Evolutionary conservation across 2,797 vertebrate genomes (phyloP).

Genomic region (Lophotriccus pileatus): DNA sequence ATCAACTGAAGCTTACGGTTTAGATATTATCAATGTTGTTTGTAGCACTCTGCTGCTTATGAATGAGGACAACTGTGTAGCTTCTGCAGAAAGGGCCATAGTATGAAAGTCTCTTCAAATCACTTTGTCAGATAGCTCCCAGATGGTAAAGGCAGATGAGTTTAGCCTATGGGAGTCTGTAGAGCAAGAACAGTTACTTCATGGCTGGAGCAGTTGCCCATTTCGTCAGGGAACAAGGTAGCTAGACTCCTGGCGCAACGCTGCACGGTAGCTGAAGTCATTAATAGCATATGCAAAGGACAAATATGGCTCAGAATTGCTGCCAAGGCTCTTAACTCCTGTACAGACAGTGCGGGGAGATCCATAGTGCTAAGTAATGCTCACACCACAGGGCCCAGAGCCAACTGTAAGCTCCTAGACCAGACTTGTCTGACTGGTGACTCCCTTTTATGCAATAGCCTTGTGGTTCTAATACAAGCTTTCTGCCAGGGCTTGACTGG

Average conservation of each 20-base stretch:
- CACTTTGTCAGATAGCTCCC: not conserved
- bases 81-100: not conserved
- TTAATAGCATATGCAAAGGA: not conserved
- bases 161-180: not conserved
- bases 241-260: not conserved
- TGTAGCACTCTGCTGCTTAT: not conserved
- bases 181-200: not conserved
- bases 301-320: not conserved
- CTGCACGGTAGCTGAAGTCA: not conserved
- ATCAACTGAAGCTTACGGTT: not conserved
- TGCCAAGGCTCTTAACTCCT: not conserved
- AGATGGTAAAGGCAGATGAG: not conserved
- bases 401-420: not conserved
- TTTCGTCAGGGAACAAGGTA: not conserved
- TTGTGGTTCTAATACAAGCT: not conserved
- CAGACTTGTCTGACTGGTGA: not conserved
- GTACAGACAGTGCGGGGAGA: not conserved
- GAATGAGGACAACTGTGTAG: not conserved
- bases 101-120: not conserved
- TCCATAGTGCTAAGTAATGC: accelerated
- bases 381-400: not conserved
- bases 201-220: not conserved
- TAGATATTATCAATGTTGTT: not conserved
- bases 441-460: not conserved
- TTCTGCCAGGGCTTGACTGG: not conserved